Conservation (phyloP, 2,888 invertebrate genomes). For the Melikaiella ostensackeni region DNA sequence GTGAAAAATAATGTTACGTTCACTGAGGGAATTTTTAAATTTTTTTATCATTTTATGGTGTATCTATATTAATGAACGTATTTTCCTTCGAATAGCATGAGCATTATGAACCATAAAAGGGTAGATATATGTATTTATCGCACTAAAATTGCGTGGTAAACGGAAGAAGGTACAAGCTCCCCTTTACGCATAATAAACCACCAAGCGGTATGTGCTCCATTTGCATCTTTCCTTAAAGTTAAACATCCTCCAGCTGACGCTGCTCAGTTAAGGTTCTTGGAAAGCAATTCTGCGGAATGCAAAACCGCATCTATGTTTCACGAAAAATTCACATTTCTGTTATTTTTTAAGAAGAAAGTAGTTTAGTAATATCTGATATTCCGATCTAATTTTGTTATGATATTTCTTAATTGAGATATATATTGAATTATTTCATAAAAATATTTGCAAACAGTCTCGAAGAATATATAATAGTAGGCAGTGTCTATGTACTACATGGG, state of each 20-base stretch:
- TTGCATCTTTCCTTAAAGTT: constrained; percentile 32
- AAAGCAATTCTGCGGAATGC: constrained; percentile 13
- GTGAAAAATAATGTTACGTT: background rate
- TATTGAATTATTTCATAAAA: too few relatives aligned
- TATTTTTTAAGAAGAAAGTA: background rate
- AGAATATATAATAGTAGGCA: too few relatives aligned
- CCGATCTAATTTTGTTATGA: too few relatives aligned
- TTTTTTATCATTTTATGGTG: constrained; percentile 7
- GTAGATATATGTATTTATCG: constrained; percentile 34
- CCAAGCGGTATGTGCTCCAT: constrained; percentile 27
- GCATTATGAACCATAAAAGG: constrained; percentile 28
- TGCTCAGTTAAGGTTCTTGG: constrained; percentile 22
- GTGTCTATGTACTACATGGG: too few relatives aligned
- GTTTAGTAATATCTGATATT: too few relatives aligned
- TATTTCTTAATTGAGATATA: too few relatives aligned
- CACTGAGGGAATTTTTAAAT: background rate
- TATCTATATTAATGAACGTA: constrained; percentile 29
- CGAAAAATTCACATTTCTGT: background rate
- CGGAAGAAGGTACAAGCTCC: constrained; percentile 29
- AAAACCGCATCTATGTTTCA: constrained; percentile 1
- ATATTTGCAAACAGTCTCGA: too few relatives aligned
- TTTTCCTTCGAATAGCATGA: constrained; percentile 7
- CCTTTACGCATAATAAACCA: constrained; percentile 38
- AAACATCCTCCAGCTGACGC: constrained; percentile 37
- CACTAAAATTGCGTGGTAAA: constrained; percentile 36